Evolutionary conservation across 2,113 vertebrate genomes (phyloP), one percentile per base, ranked within the genome.

Genomic region (Platanista minor): DNA sequence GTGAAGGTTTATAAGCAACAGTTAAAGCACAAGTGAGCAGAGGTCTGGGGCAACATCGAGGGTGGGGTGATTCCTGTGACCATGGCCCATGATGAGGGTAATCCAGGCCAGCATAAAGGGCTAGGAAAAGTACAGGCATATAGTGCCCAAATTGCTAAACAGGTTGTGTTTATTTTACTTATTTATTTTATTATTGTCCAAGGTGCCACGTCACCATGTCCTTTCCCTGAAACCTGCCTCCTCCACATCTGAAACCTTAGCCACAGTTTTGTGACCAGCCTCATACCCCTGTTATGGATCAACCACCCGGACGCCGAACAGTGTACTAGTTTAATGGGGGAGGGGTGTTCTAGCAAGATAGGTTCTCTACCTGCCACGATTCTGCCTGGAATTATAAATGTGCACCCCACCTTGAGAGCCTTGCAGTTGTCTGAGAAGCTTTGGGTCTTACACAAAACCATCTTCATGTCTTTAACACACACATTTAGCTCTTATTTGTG

Each of bases 391-490:
- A 69, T 61, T 77, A 92, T 81, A 67, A 46, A 39, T 21, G 6
- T 14, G 5, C 6, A 39, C 49, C 23, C 33, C 1, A 3, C 18
- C 71, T 64, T 49, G 41, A 21, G 43, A 77, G 41, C 25, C 31
- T 54, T 43, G 39, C 17, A 67, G 25, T 27, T 54, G 31, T 66
- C 64, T 57, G 29, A 67, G 46, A 75, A 83, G 27, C 46, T 75
- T 59, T 66, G 67, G n/a, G 36, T 78, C 49, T 85, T 82, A 36
- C 41, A 39, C 29, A 74, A 91, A 95, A 57, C 25, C 39, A n/a
- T 85, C 41, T 94, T 74, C 33, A 20, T 52, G 57, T 74, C 82
- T 69, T 85, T 14, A 5, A 2, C 20, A 52, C 21, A 52, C 21
- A 31, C 3, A 33, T 75, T 71, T 57, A 31, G 43, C 18, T 77